phyloP scores from a whole-genome alignment of 2,797 vertebrate species.

The Podarcis siculus region DNA sequence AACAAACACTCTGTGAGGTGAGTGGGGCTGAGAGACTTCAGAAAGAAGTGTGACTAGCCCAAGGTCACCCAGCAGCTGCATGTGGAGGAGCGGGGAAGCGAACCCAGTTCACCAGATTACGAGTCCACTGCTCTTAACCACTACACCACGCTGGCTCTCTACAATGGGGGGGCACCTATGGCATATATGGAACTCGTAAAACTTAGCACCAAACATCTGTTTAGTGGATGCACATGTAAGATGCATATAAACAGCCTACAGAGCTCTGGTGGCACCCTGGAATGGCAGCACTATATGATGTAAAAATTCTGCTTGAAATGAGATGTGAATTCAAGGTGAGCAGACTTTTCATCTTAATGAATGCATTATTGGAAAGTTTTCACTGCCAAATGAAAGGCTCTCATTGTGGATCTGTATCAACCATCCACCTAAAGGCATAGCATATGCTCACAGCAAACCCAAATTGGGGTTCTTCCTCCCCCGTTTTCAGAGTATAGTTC shows the following conservation, averaged over 20 bases:
- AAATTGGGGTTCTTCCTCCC: neutral
- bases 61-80: no score
- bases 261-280: neutral
- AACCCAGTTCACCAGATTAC: no score
- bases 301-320: neutral
- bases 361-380: conserved; percentile 24
- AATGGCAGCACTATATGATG: conserved; percentile 19
- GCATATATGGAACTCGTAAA: neutral
- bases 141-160: no score
- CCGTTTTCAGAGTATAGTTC: conserved; percentile 45
- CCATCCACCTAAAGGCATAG: neutral
- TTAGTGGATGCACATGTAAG: neutral
- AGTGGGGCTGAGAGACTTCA: no score
- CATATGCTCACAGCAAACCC: conserved; percentile 27
- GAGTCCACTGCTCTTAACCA: no score
- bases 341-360: conserved; percentile 37
- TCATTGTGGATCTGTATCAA: conserved; percentile 43
- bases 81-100: no score
- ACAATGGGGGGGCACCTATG: no score
- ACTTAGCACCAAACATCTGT: neutral
- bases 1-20: no score
- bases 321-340: conserved; percentile 49
- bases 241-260: neutral
- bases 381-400: neutral
- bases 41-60: no score